Evolutionary conservation across 2,888 invertebrate genomes (phyloP), one percentile per base, ranked within the genome.

Genomic region (Penaeus monodon): DNA sequence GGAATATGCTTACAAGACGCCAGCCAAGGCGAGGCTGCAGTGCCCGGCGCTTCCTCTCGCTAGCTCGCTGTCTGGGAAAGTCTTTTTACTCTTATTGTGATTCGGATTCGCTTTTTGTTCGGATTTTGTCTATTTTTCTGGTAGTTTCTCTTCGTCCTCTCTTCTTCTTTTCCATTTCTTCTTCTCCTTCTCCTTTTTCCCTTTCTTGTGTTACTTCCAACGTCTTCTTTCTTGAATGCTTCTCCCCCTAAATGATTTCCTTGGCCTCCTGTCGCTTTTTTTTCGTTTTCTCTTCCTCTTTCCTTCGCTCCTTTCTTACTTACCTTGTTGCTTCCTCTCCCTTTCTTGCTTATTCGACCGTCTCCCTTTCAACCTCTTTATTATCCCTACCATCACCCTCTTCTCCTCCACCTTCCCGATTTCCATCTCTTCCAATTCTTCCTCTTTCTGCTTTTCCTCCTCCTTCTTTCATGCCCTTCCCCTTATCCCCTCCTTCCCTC

Each of bases 361-460:
- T 81, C 81, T 81, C 81, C 68, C 81, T 81, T 68, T 68, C 81
- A 65, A 65, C 66, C 44, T 68, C 44, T 81, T 66, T 70, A n/a
- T 81, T 49, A 24, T 24, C 63, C 44, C 22, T 10, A 10, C 10
- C 44, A 44, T 10, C 10, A 27, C 77, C 44, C 33, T 77, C 44
- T 38, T 17, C 49, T 24, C 22, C 38, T 77, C 33, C 38, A 29
- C 44, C 33, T 29, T n/a, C 17, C 20, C 49, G 17, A 24, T 12
- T 0, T 49, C 49, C 44, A 14, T 29, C 6, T n/a, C 44, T 14
- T 44, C 44, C n/a, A 20, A 44, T n/a, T 38, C 38, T 38, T 24
- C n/a, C 20, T 20, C n/a, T 7, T 44, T 10, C 44, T 44, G 7
- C 10, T 10, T 44, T 44, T 44, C 49, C 33, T 77, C 22, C 49